A percentile compares a stretch with the other conserved stretches of the same genome.
These are phyloP conservation scores for Naso thynnoides DNA, from an alignment of 2,797 vertebrate species.

Conservation along the genomic window DNA sequence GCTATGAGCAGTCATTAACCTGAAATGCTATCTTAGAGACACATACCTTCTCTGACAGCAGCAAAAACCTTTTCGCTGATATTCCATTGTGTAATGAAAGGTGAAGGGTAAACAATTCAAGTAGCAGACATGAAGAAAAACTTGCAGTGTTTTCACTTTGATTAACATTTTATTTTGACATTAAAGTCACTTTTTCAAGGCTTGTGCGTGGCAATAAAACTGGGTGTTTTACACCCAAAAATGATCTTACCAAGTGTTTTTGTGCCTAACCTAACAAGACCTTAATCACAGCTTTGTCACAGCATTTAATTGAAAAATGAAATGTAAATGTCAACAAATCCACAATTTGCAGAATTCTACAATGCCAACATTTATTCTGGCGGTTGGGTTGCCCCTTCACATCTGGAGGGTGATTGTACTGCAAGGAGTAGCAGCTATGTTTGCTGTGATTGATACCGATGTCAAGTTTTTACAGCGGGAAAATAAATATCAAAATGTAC, in stretches of 20 bases:
- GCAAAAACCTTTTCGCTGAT: slow-evolving; percentile 25
- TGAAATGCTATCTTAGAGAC: slow-evolving; percentile 52
- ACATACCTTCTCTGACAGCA: slow-evolving; percentile 39
- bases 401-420: slow-evolving; percentile 10
- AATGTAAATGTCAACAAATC: no score
- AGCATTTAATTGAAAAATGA: no score
- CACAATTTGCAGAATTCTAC: no score
- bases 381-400: not conserved
- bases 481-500: slow-evolving; percentile 24
- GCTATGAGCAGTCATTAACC: slow-evolving; percentile 59
- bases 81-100: slow-evolving; percentile 37
- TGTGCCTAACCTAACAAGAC: no score
- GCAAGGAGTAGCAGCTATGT: not conserved
- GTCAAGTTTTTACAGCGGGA: not conserved
- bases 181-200: not conserved
- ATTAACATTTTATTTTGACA: slow-evolving; percentile 2
- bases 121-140: not conserved
- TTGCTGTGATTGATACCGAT: slow-evolving; percentile 12
- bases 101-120: slow-evolving; percentile 26
- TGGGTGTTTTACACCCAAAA: no score
- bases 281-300: no score
- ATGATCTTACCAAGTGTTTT: no score
- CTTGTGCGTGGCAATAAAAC: no score
- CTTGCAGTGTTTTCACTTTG: not conserved
- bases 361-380: no score